phyloP scores from a whole-genome alignment of 2,797 vertebrate species.

The Tapirus indicus region DNA sequence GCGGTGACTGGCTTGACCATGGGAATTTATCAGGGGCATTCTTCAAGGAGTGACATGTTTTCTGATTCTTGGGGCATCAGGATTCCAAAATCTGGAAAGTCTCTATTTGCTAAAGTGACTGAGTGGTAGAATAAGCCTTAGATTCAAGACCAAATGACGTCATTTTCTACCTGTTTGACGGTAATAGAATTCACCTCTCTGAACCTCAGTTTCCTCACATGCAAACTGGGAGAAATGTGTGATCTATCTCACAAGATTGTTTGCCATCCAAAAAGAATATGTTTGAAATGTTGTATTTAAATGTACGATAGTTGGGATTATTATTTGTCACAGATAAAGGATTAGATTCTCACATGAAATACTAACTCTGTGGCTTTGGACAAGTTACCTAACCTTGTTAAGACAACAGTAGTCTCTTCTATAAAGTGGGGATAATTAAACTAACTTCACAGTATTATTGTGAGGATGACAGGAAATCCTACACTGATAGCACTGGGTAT shows the following conservation, averaged over 20 bases:
- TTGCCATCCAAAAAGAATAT: not conserved
- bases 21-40: not conserved
- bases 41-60: not conserved
- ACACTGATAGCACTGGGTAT: not conserved
- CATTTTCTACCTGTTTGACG: not conserved
- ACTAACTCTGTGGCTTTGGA: not conserved
- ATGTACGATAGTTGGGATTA: not conserved
- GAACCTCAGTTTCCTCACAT: not conserved
- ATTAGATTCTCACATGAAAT: not conserved
- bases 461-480: not conserved
- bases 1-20: not conserved
- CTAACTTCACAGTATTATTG: not conserved
- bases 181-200: not conserved
- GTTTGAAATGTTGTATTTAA: not conserved
- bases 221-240: not conserved
- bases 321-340: not conserved
- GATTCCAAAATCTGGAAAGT: not conserved
- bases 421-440: not conserved
- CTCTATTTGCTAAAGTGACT: not conserved
- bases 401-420: not conserved
- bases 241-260: not conserved
- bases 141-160: not conserved
- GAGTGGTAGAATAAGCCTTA: not conserved
- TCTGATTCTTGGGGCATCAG: not conserved
- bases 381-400: not conserved